These are phyloP conservation scores for Trachelus iudaicus DNA, from an alignment of 2,888 invertebrate species.

Conservation along the genomic window DNA sequence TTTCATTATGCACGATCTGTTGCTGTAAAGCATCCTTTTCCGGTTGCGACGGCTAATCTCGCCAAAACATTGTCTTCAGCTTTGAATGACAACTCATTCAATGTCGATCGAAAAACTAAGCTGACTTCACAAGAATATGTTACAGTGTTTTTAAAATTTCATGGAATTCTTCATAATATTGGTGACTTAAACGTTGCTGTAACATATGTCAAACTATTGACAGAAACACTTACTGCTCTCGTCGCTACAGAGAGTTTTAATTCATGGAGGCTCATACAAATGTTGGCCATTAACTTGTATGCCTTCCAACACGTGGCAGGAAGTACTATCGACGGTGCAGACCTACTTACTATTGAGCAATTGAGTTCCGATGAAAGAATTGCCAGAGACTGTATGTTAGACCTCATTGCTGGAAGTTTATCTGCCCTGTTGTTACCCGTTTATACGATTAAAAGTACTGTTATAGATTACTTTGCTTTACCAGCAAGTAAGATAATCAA, in stretches of 20 bases:
- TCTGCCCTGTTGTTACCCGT: constrained; percentile 78
- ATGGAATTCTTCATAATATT: constrained; percentile 69
- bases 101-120: constrained; percentile 66
- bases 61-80: constrained; percentile 76
- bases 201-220: constrained; percentile 73
- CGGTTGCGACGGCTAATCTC: constrained; percentile 84
- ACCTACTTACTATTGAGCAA: constrained; percentile 64
- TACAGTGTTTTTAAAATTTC: constrained; percentile 73
- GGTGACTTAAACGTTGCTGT: constrained; percentile 73
- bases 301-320: constrained; percentile 73
- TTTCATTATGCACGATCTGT: constrained; percentile 89
- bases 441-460: constrained; percentile 75
- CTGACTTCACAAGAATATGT: constrained; percentile 72
- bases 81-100: constrained; percentile 61
- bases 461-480: constrained; percentile 75
- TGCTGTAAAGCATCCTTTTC: constrained; percentile 86
- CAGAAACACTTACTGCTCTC: constrained; percentile 78
- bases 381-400: constrained; percentile 71
- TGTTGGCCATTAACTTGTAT: constrained; percentile 82
- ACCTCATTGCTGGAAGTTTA: constrained; percentile 74
- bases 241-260: constrained; percentile 84
- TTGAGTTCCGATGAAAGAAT: constrained; percentile 71
- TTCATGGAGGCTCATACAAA: constrained; percentile 80
- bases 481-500: constrained; percentile 71
- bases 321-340: constrained; percentile 50